phyloP scores from a whole-genome alignment of 2,888 invertebrate species.

The Lasioglossum leucozonium region DNA sequence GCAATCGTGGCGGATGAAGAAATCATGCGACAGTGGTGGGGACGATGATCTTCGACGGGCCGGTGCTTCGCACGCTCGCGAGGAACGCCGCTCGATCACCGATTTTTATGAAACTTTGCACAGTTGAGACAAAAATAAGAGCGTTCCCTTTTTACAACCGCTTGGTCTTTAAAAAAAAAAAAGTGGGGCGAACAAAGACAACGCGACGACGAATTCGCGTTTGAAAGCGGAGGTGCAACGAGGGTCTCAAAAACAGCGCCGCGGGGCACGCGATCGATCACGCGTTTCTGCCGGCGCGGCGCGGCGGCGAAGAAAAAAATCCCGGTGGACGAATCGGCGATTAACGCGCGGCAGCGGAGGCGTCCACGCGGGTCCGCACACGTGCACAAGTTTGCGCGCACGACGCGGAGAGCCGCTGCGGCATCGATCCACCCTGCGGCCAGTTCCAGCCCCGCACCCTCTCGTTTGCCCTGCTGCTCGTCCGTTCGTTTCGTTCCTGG shows the following conservation, averaged over 20 bases:
- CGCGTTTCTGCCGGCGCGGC: background rate
- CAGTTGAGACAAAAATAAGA: too few species aligned
- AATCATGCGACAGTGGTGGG: background rate
- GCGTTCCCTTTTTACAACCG: too few species aligned
- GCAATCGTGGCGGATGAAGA: background rate
- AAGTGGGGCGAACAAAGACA: too few species aligned
- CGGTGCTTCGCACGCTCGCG: background rate
- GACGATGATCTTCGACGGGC: background rate
- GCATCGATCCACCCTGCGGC: slow-evolving; percentile 81
- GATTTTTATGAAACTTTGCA: too few species aligned
- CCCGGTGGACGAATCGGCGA: slow-evolving; percentile 1
- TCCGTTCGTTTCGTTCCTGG: slow-evolving; percentile 60
- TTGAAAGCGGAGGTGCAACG: background rate
- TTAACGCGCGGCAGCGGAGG: background rate
- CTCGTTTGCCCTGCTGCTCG: slow-evolving; percentile 59
- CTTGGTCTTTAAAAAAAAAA: too few species aligned
- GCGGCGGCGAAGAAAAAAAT: slow-evolving; percentile 5
- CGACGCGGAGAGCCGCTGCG: slow-evolving; percentile 47
- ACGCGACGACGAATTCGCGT: too few species aligned
- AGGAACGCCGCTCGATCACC: too few species aligned
- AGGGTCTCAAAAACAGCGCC: background rate
- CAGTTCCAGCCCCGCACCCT: slow-evolving; percentile 72
- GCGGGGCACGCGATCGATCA: slow-evolving; percentile 1
- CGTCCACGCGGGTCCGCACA: background rate
- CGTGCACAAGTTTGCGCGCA: slow-evolving; percentile 29